phyloP scores from a whole-genome alignment of 1,140 invertebrate genomes.

The Archivesica marissinica region DNA sequence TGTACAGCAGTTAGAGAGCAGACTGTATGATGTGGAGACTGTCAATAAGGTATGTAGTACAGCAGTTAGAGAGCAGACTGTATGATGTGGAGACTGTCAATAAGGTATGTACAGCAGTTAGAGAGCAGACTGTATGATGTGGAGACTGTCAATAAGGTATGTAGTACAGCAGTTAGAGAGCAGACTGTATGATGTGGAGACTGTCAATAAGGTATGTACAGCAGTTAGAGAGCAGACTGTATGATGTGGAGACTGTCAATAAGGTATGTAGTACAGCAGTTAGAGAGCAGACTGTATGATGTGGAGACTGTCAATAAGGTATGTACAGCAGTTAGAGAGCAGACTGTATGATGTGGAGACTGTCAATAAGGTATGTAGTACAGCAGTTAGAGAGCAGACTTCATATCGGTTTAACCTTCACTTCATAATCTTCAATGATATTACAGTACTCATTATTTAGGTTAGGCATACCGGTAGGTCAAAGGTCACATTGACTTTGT shows the following conservation, averaged over 20 bases:
- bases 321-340: conserved; percentile 80
- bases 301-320: conserved; percentile 81
- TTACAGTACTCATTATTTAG: no score
- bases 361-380: conserved; percentile 82
- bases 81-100: conserved; percentile 79
- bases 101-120: conserved; percentile 82
- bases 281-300: conserved; percentile 80
- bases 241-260: conserved; percentile 78
- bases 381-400: no score
- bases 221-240: conserved; percentile 79
- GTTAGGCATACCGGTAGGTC: no score
- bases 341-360: conserved; percentile 78
- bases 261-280: conserved; percentile 82
- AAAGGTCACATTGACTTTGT: no score
- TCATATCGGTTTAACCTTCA: no score
- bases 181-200: conserved; percentile 78
- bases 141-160: conserved; percentile 81
- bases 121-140: conserved; percentile 79
- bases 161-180: conserved; percentile 81
- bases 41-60: conserved; percentile 82
- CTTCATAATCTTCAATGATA: no score
- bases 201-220: conserved; percentile 82
- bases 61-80: conserved; percentile 80
- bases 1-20: conserved; percentile 81
- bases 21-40: conserved; percentile 78